Conservation (phyloP, 2,888 invertebrate species). For the Parapristionchus giblindavisi region DNA sequence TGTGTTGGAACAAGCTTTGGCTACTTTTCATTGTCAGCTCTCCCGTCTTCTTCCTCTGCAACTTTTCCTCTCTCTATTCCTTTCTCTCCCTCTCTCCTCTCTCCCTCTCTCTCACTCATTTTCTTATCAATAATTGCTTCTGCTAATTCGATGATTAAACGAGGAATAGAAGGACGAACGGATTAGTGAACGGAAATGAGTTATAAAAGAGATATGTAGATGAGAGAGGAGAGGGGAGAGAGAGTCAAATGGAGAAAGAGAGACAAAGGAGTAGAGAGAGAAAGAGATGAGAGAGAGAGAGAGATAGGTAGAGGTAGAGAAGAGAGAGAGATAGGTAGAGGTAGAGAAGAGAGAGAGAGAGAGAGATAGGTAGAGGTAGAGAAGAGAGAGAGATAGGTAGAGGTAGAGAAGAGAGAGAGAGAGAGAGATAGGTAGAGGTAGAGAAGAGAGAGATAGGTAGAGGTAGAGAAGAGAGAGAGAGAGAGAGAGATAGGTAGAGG, state of each 20-base stretch:
- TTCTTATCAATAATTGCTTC: no score
- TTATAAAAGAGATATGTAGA: not conserved
- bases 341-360: not conserved
- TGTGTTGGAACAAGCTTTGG: no score
- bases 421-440: not conserved
- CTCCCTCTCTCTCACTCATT: no score
- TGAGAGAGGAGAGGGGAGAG: not conserved
- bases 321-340: constrained; percentile 12
- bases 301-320: constrained; percentile 5
- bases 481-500: constrained; percentile 7
- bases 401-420: not conserved
- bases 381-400: constrained; percentile 5
- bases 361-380: not conserved
- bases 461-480: constrained; percentile 24
- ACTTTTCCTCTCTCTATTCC: no score
- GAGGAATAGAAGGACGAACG: not conserved
- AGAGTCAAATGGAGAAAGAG: not conserved
- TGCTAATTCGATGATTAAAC: no score
- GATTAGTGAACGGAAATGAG: not conserved
- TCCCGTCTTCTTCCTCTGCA: no score
- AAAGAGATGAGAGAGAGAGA: not conserved
- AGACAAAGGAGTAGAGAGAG: not conserved
- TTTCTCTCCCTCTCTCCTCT: no score
- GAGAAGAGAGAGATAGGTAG: not conserved
- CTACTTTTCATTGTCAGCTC: no score